Evolutionary conservation across 2,797 vertebrate species (phyloP), one percentile per base, ranked within the genome.

Genomic region (Epinephelus malabaricus): DNA sequence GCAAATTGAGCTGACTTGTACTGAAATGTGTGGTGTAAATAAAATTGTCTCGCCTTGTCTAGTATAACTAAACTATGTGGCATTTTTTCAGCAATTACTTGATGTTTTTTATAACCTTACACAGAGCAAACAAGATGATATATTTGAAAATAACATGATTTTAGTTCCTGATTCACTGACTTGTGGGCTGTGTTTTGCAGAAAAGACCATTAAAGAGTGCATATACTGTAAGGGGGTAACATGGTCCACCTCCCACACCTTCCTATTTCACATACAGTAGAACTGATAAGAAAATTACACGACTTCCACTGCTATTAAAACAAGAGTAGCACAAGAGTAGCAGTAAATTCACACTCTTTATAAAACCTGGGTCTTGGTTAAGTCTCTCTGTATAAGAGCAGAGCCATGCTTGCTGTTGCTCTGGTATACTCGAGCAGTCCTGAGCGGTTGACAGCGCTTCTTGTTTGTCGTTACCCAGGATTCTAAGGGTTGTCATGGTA

Each of bases 401-500:
- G 56, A 45, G 59, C 23, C 5, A 38, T 34, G 56, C 46, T 71
- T 27, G 68, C 67, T 74, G 49, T 18, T 47, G 67, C 70, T 77
- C 65, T 45, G 23, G 49, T 69, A 64, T 43, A 70, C 66, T 69
- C 30, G 19, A 83, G 69, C 75, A 60, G 65, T 86, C 76, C 64
- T 64, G 83, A 79, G 54, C 69, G 27, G 54, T 58, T 70, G 65
- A 81, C 82, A 64, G 75, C 34, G 12, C 79, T 38, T 79, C 69
- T 79, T 88, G 79, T 91, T 89, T 89, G 81, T 85, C 74, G 0
- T 89, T 88, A 85, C 74, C 86, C 84, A 79, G 66, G 76, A 86
- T 85, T 82, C 78, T 81, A 61, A 5, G 73, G 59, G 90, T 91
- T 92, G 89, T 89, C 88, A 92, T 92, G 89, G 89, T 80, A 82